phyloP scores from a whole-genome alignment of 1,140 invertebrate species.

The Agrypnia vestita region DNA sequence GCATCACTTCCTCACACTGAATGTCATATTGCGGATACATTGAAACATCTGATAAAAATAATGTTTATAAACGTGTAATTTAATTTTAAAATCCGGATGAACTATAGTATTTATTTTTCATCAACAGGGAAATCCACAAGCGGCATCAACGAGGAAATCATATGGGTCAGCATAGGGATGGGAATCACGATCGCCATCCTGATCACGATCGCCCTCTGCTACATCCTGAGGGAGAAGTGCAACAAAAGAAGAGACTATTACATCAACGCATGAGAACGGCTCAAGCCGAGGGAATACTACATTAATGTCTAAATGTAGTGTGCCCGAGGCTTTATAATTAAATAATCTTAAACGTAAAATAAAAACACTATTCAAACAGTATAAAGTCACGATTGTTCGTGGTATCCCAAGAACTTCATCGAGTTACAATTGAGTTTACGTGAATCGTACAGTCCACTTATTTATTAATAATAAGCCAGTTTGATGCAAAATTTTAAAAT shows the following conservation, averaged over 20 bases:
- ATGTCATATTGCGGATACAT: too few relatives aligned
- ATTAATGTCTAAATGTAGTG: constrained; percentile 65
- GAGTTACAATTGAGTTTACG: too few relatives aligned
- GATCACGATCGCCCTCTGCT: constrained; percentile 86
- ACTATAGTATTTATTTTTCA: background rate
- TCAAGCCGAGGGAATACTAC: constrained; percentile 68
- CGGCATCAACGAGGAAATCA: constrained; percentile 89
- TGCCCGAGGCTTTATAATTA: background rate
- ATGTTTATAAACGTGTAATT: too few relatives aligned
- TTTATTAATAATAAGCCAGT: background rate
- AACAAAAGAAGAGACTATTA: constrained; percentile 82
- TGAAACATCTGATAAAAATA: too few relatives aligned
- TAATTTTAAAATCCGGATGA: too few relatives aligned
- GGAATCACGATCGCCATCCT: constrained; percentile 86
- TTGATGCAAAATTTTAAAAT: too few relatives aligned
- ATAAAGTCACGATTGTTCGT: too few relatives aligned
- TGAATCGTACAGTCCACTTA: background rate
- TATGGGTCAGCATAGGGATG: constrained; percentile 90
- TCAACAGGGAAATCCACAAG: constrained; percentile 82
- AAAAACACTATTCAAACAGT: background rate
- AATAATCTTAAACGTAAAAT: background rate
- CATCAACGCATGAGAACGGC: constrained; percentile 77
- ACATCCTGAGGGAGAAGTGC: constrained; percentile 85
- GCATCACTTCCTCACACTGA: too few relatives aligned
- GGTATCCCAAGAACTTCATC: too few relatives aligned